Conservation (phyloP, 2,888 invertebrate species). For the Parapristionchus giblindavisi region DNA sequence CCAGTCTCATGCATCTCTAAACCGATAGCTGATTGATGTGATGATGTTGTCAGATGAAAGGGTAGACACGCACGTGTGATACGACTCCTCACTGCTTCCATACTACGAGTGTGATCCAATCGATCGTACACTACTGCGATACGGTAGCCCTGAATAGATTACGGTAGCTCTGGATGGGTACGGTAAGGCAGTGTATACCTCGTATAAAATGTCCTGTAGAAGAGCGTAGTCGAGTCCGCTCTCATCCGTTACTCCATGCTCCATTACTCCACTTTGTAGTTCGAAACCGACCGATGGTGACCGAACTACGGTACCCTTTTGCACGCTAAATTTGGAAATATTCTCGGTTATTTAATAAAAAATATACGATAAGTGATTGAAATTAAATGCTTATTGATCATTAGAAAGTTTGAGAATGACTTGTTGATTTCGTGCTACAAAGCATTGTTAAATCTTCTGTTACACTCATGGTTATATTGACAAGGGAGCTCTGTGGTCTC, state of each 20-base stretch:
- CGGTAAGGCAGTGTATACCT: conserved; percentile 41
- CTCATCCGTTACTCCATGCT: neutral
- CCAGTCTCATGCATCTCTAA: neutral
- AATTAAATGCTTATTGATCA: no score
- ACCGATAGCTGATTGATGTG: neutral
- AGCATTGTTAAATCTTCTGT: no score
- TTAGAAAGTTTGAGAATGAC: no score
- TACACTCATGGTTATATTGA: no score
- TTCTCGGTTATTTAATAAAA: neutral
- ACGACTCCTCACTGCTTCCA: conserved; percentile 44
- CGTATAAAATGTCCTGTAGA: conserved; percentile 58
- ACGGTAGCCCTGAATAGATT: conserved; percentile 48
- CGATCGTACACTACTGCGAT: conserved; percentile 54
- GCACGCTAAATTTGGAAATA: neutral
- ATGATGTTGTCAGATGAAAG: conserved; percentile 26
- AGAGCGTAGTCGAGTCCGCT: conserved; percentile 48
- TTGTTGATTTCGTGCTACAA: no score
- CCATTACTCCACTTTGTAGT: neutral
- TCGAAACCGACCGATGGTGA: conserved; percentile 14
- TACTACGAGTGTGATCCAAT: conserved; percentile 50
- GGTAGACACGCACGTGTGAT: conserved; percentile 36
- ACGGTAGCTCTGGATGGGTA: neutral
- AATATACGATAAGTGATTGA: no score
- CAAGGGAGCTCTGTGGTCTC: no score
- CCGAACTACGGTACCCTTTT: conserved; percentile 33